phyloP scores from a whole-genome alignment of 2,888 invertebrate genomes.

The Bimastos eiseni region DNA sequence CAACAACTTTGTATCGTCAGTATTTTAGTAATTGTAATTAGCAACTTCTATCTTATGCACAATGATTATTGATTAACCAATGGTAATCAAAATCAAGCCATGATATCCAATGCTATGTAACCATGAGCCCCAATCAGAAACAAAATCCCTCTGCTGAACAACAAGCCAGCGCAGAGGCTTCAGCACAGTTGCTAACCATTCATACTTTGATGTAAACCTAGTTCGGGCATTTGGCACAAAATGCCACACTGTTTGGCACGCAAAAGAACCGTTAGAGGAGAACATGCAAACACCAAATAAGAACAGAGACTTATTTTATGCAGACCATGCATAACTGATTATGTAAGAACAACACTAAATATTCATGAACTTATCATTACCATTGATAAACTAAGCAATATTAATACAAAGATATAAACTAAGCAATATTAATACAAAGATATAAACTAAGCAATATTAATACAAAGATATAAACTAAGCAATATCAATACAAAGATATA shows the following conservation, averaged over 20 bases:
- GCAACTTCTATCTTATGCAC: no score
- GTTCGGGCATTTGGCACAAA: background rate
- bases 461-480: background rate
- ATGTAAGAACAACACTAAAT: background rate
- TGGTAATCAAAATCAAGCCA: no score
- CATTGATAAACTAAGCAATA: background rate
- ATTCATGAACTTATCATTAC: background rate
- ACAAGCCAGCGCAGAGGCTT: no score
- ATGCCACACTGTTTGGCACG: background rate
- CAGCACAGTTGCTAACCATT: no score
- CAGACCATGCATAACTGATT: background rate
- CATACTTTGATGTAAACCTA: background rate
- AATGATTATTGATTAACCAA: no score
- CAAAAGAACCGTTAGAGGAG: background rate
- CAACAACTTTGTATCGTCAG: no score
- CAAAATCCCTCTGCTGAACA: no score
- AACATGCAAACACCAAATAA: constrained; percentile 6
- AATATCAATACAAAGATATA: background rate
- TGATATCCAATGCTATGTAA: no score
- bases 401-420: background rate
- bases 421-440: background rate
- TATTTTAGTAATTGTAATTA: no score
- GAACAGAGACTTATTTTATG: background rate
- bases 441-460: background rate
- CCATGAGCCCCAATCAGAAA: no score